These are phyloP conservation scores for Alviniconcha marisindica DNA, from an alignment of 1,140 invertebrate genomes.

Conservation along the genomic window DNA sequence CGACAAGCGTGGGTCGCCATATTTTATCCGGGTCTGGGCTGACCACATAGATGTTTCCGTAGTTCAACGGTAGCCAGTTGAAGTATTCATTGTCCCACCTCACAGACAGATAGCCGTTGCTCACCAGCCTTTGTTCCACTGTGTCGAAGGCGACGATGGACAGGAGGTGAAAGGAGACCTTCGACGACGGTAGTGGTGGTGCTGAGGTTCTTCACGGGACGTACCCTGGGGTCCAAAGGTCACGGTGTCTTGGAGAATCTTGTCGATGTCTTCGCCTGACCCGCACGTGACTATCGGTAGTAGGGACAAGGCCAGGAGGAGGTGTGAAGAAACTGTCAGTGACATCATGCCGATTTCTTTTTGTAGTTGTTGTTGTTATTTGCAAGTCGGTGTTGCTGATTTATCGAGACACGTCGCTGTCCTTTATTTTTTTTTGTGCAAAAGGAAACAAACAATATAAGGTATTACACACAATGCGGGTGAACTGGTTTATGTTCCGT, in stretches of 20 bases:
- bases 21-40: not conserved
- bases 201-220: constrained; percentile 13
- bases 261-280: not conserved
- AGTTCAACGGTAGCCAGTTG: constrained; percentile 3
- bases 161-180: constrained; percentile 17
- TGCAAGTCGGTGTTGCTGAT: not conserved
- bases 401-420: not conserved
- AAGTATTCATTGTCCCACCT: constrained; percentile 22
- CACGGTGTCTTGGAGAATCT: not conserved
- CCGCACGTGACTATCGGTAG: not conserved
- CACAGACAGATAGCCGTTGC: constrained; percentile 9
- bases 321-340: not conserved
- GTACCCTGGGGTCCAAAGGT: not conserved
- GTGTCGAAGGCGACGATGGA: constrained; percentile 26
- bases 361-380: not conserved
- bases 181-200: not conserved
- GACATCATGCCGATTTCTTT: no score
- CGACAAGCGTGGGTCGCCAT: constrained; percentile 22
- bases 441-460: not conserved
- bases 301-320: not conserved
- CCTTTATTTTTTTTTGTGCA: not conserved
- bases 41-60: not conserved
- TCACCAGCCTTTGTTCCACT: constrained; percentile 15
- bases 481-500: no score
- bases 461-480: not conserved